These are phyloP conservation scores for Protosalanx chinensis DNA, from an alignment of 2,797 vertebrate species.

Conservation along the genomic window DNA sequence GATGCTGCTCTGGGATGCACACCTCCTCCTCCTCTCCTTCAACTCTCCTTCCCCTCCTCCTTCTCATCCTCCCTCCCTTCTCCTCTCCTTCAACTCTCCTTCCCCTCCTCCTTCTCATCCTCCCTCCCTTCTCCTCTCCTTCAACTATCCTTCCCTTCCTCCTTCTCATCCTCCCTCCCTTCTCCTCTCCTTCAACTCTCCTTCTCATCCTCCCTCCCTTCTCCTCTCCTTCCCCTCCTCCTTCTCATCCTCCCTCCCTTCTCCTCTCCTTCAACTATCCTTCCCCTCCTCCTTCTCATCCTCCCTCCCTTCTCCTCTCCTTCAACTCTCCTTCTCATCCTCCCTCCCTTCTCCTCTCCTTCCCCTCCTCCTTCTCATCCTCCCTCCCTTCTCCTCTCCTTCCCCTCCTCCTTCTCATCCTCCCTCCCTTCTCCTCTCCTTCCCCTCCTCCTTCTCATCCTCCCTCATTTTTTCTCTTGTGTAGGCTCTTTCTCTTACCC, in stretches of 20 bases:
- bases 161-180: conserved; percentile 5
- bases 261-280: conserved; percentile 17
- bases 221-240: conserved; percentile 37
- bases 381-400: not conserved
- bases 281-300: conserved; percentile 30
- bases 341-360: conserved; percentile 12
- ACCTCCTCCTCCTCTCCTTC: conserved; percentile 8
- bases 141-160: conserved; percentile 33
- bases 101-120: conserved; percentile 26
- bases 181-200: conserved; percentile 15
- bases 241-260: not conserved
- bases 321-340: conserved; percentile 24
- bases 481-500: conserved; percentile 1
- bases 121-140: not conserved
- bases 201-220: too few species aligned
- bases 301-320: not conserved
- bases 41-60: conserved; percentile 31
- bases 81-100: conserved; percentile 22
- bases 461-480: conserved; percentile 4
- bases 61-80: not conserved
- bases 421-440: too few species aligned
- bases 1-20: too few species aligned
- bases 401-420: too few species aligned
- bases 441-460: too few species aligned
- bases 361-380: conserved; percentile 26